phyloP scores from a whole-genome alignment of 1,140 invertebrate genomes.

The Telenomus remus region DNA sequence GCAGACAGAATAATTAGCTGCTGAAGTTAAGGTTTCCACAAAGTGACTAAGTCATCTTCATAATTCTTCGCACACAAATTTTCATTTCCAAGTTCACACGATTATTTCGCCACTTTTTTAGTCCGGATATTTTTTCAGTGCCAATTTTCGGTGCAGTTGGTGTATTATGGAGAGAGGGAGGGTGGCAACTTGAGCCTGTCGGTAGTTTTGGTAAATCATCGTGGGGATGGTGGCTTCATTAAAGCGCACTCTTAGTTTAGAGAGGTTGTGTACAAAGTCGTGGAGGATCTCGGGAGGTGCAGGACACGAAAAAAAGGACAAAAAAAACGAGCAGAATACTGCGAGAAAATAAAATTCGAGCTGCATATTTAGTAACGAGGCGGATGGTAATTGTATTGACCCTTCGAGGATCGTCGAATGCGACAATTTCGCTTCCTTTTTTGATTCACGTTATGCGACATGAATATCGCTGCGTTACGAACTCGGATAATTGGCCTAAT shows the following conservation, averaged over 20 bases:
- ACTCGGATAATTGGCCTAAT: slow-evolving; percentile 38
- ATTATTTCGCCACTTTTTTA: too few species aligned
- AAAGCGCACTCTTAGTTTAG: slow-evolving; percentile 56
- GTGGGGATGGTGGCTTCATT: slow-evolving; percentile 57
- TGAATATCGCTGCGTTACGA: slow-evolving; percentile 62
- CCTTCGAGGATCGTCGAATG: slow-evolving; percentile 37
- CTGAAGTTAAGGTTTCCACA: not conserved
- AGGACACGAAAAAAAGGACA: slow-evolving; percentile 21
- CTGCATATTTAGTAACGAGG: slow-evolving; percentile 62
- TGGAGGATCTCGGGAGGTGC: slow-evolving; percentile 22
- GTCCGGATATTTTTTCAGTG: too few species aligned
- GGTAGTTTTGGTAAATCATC: slow-evolving; percentile 51
- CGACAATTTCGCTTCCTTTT: slow-evolving; percentile 4
- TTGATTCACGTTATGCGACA: slow-evolving; percentile 32
- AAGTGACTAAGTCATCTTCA: not conserved
- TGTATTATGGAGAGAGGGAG: too few species aligned
- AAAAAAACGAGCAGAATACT: slow-evolving; percentile 10
- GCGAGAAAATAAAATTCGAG: slow-evolving; percentile 33
- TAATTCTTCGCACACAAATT: not conserved
- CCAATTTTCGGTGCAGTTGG: too few species aligned
- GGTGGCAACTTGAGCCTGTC: slow-evolving; percentile 46
- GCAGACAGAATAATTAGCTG: slow-evolving; percentile 9
- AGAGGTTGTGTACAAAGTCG: slow-evolving; percentile 36
- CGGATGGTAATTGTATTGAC: slow-evolving; percentile 49
- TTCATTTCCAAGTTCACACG: too few species aligned